phyloP scores from a whole-genome alignment of 2,888 invertebrate genomes.

The Pyrrhia umbra region DNA sequence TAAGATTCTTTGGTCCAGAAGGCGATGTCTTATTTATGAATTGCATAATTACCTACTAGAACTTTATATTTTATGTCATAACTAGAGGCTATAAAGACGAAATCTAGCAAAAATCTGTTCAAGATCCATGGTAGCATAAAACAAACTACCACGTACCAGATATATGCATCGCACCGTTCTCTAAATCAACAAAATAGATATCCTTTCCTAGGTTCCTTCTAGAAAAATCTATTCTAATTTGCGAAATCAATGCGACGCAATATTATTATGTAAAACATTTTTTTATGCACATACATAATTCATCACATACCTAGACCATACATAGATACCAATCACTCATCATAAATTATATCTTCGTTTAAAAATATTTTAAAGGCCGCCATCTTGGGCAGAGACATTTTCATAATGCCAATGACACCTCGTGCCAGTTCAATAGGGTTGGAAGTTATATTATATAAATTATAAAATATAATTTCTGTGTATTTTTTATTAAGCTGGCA shows the following conservation, averaged over 20 bases:
- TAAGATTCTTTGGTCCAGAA: slow-evolving; percentile 13
- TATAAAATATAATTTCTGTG: too few relatives aligned
- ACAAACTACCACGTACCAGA: too few relatives aligned
- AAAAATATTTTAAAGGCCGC: slow-evolving; percentile 56
- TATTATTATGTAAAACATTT: slow-evolving; percentile 29
- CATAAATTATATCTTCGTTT: slow-evolving; percentile 54
- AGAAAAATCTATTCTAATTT: background rate
- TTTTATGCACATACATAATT: slow-evolving; percentile 47
- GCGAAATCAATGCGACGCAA: background rate
- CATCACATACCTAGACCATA: slow-evolving; percentile 51
- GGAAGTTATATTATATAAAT: background rate
- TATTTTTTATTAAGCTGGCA: too few relatives aligned
- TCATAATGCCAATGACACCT: slow-evolving; percentile 71
- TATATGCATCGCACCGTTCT: too few relatives aligned
- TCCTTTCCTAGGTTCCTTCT: background rate
- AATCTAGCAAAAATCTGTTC: too few relatives aligned
- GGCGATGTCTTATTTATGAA: too few relatives aligned
- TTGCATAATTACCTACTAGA: background rate
- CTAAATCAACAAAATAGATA: too few relatives aligned
- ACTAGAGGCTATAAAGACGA: too few relatives aligned
- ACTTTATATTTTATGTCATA: background rate
- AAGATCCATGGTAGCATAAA: too few relatives aligned
- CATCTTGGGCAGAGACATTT: slow-evolving; percentile 69
- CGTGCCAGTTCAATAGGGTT: slow-evolving; percentile 37
- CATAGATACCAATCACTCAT: slow-evolving; percentile 56